Evolutionary conservation across 2,888 invertebrate species (phyloP), one percentile per base, ranked within the genome.

Genomic region (Lasiommata megera): DNA sequence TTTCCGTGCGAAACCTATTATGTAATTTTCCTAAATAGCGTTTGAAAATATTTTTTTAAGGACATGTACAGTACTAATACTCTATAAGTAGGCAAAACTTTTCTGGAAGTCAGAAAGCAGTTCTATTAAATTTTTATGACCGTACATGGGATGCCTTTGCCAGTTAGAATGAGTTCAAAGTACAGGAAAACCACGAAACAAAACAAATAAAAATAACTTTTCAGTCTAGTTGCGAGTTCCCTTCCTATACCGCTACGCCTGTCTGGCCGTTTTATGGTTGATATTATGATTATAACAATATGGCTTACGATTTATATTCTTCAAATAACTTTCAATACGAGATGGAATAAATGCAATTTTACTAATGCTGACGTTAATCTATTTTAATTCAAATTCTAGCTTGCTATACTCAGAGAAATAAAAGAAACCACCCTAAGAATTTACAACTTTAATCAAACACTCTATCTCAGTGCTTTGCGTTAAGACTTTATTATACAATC

Each of bases 141-240:
- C 34, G 34, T n/a, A 34, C 41, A 50, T 47, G 31, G 40, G 47
- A 47, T 55, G 54, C 56, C 34, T 43, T 56, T 36, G 48, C 36
- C 50, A 50, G 43, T 50, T 56, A 43, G 23, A 41, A 50, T 43
- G 41, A 56, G 56, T 48, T 34, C 48, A 50, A 43, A 43, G 48
- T 50, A 50, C 41, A 43, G 41, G 36, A 50, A 43, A 41, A 29
- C 47, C 41, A 41, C 53, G 34, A 48, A 60, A 60, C 60, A 60
- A 60, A 60, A 60, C 60, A 56, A 50, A 60, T 60, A 58, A 54
- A 58, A 54, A 54, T 58, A 60, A 56, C 54, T 60, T 60, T 56
- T 34, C 56, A 50, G 53, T 34, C 43, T 38, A 54, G 46, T 56
- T 56, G 48, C 14, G 51, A 60, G 56, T 54, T 56, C 44, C 40